Evolutionary conservation across 1,140 invertebrate species (phyloP).

Genomic region (Meloidogyne hapla): DNA sequence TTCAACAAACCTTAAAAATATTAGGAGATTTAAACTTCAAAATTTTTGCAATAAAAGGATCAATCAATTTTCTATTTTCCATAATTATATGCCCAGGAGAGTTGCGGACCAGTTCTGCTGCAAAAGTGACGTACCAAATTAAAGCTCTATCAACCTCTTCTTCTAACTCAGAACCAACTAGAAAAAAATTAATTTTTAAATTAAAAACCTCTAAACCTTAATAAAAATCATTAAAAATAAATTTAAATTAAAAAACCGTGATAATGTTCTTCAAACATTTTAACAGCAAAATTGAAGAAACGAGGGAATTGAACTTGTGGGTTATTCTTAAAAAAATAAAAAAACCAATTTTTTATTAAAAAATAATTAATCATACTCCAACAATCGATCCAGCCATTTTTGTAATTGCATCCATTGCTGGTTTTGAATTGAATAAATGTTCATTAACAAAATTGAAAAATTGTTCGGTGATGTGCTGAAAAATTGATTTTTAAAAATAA

Average conservation of each 20-base stretch:
- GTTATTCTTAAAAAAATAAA: conserved; percentile 34
- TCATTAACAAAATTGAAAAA: conserved; percentile 26
- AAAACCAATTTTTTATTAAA: conserved; percentile 14
- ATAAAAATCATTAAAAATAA: neutral
- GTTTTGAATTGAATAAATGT: conserved; percentile 20
- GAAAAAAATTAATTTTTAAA: conserved; percentile 19
- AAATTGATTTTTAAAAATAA: neutral
- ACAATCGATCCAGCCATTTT: conserved; percentile 11
- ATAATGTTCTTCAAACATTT: conserved; percentile 25
- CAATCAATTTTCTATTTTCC: conserved; percentile 23
- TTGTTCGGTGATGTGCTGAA: conserved; percentile 21
- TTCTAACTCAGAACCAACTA: conserved; percentile 53
- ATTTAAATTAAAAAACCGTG: neutral
- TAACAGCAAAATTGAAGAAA: conserved; percentile 29
- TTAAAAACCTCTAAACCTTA: too few relatives aligned
- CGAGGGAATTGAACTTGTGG: conserved; percentile 21
- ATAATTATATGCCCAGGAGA: conserved; percentile 35
- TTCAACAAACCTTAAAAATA: conserved; percentile 34
- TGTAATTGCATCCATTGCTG: conserved; percentile 19
- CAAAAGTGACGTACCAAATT: conserved; percentile 54
- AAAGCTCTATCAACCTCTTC: conserved; percentile 56
- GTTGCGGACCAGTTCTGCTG: conserved; percentile 34
- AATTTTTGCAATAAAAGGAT: conserved; percentile 31
- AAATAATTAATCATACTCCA: neutral
- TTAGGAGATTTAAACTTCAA: conserved; percentile 44